These are phyloP conservation scores for Nomada lathburiana DNA, from an alignment of 2,888 invertebrate genomes.

Conservation along the genomic window DNA sequence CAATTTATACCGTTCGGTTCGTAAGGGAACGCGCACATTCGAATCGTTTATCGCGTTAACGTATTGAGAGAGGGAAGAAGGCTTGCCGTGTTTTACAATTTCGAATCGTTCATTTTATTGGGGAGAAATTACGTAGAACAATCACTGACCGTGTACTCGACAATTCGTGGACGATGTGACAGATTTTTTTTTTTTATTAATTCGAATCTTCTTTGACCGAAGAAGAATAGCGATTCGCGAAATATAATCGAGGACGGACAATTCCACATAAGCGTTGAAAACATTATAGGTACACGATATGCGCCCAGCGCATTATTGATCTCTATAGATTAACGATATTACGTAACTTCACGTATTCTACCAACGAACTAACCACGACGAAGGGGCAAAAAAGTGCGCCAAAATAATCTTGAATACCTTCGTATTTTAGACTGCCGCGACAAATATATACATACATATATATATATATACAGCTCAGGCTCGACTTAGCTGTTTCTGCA, in stretches of 20 bases:
- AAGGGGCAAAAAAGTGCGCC: neutral
- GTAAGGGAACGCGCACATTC: constrained; percentile 4
- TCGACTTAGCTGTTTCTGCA: constrained; percentile 24
- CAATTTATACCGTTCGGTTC: constrained; percentile 5
- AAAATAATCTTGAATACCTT: constrained; percentile 23
- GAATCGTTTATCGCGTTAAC: constrained; percentile 11
- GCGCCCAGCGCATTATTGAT: constrained; percentile 29
- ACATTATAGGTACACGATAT: constrained; percentile 28
- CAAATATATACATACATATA: neutral
- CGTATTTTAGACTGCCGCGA: constrained; percentile 45
- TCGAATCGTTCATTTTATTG: neutral
- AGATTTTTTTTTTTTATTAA: neutral
- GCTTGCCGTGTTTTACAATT: neutral
- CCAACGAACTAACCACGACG: constrained; percentile 16
- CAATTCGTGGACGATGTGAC: neutral
- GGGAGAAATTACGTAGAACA: neutral
- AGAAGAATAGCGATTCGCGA: neutral
- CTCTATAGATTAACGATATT: constrained; percentile 10
- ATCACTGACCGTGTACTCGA: neutral
- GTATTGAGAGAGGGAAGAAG: neutral
- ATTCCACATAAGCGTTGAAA: neutral
- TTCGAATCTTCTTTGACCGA: neutral
- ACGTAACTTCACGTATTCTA: constrained; percentile 29
- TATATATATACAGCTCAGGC: constrained; percentile 16
- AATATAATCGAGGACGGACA: neutral